Base-by-base conservation (phyloP, 2,888 invertebrate genomes). In the Drosophila niveifrons region DNA sequence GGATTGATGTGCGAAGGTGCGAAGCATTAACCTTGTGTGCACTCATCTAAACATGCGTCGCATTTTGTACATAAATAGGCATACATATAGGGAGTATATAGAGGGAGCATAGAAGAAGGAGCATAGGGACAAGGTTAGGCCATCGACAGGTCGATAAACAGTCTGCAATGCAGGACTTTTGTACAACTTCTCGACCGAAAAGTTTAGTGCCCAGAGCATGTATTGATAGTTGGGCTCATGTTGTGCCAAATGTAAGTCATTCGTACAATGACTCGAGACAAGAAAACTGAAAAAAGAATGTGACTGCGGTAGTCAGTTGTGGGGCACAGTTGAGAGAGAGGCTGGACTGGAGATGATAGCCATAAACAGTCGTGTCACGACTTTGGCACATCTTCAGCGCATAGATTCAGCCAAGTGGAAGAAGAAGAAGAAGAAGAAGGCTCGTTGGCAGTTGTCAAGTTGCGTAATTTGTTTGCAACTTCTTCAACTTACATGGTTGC, bases 391-490 rank as follows among this genome's bases (percentile, higher is more conserved):
- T 34, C 34, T 18, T 39, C 36, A 36, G 34, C 15, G 31, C 23
- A 23, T 11, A 51, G 39, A 61, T 56, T 23, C 44, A 72, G 56
- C 63, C 71, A 57, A 53, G 56, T 74, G 67, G 71, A 76, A 76
- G 43, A 11, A 34, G 46, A 55, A 34, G 50, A 64, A 65, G 71
- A 76, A 76, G 43, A 11, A 34, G 46, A 55, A 34, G 50, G 68
- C 48, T 34, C 11, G 57, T 61, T 47, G 47, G 13, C 23, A 78
- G 57, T 81, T 87, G 83, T 80, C 81, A 71, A 78, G 81, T 83
- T 87, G 82, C 75, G 79, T 79, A 83, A 81, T 84, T 87, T 87
- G 84, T 87, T 84, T 81, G 82, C 87, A 87, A 83, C 82, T 81
- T 76, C 67, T 79, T 71, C 69, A 55, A 39, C 56, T 52, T 51